Evolutionary conservation across 2,797 vertebrate species (phyloP).

Genomic region (Pangasius macronema): DNA sequence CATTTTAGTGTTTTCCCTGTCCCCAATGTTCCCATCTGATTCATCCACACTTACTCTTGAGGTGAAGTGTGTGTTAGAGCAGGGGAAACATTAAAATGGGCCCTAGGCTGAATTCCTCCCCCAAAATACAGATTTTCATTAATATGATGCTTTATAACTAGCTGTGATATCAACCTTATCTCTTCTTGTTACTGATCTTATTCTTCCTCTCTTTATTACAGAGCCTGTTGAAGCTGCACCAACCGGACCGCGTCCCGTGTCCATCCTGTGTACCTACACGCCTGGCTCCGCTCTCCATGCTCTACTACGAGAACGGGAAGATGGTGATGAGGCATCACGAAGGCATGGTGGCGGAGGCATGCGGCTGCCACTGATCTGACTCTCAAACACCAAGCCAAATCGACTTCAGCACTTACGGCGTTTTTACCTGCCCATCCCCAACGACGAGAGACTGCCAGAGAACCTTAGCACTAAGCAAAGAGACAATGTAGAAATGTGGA

Average conservation of each 20-base stretch:
- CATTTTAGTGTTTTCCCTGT: background rate
- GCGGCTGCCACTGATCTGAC: slow-evolving; percentile 81
- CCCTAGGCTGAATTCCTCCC: background rate
- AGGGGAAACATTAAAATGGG: background rate
- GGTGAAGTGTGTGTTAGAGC: background rate
- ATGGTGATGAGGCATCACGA: slow-evolving; percentile 81
- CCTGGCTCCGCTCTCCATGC: slow-evolving; percentile 83
- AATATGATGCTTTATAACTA: background rate
- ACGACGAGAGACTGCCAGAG: background rate
- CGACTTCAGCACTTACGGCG: slow-evolving; percentile 50
- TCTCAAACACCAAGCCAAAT: background rate
- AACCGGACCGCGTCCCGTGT: slow-evolving; percentile 78
- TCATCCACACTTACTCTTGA: background rate
- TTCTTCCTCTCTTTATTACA: slow-evolving; percentile 57
- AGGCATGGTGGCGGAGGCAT: slow-evolving; percentile 86
- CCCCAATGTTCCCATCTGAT: background rate
- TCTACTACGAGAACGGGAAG: slow-evolving; percentile 83
- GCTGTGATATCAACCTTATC: slow-evolving; percentile 39
- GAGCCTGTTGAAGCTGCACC: slow-evolving; percentile 84
- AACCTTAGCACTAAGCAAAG: slow-evolving; percentile 31
- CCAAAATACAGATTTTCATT: too few relatives aligned
- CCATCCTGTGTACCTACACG: slow-evolving; percentile 79
- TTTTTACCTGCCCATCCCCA: background rate
- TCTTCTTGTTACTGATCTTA: background rate
- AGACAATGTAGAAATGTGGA: background rate